A percentile compares a stretch with the other conserved stretches of the same genome.
phyloP scores from a whole-genome alignment of 1,140 invertebrate genomes.

The Branchinecta lynchi region DNA sequence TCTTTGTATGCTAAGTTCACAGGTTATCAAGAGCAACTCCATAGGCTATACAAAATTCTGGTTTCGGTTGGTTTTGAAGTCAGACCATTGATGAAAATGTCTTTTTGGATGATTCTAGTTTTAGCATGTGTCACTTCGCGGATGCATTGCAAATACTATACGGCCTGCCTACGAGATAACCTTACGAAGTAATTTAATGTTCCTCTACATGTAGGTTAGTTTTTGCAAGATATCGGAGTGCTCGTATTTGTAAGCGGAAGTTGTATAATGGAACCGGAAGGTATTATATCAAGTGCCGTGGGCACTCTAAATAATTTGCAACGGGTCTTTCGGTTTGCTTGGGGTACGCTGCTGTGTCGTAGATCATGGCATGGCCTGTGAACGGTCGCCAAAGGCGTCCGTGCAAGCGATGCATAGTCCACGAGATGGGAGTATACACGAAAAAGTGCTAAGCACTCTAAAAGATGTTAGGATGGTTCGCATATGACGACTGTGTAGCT shows the following conservation, averaged over 20 bases:
- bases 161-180: slow-evolving; percentile 4
- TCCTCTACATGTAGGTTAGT: slow-evolving; percentile 1
- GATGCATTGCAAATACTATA: neutral
- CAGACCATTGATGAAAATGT: neutral
- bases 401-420: neutral
- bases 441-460: slow-evolving; percentile 2
- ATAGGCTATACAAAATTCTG: neutral
- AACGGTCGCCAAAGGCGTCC: neutral
- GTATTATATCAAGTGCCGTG: slow-evolving; percentile 7
- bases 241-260: neutral
- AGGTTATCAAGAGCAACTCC: slow-evolving; percentile 6
- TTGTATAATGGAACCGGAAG: neutral
- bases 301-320: slow-evolving; percentile 9
- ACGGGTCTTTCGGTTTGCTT: slow-evolving; percentile 3
- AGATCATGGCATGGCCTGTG: neutral
- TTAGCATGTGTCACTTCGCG: neutral
- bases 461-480: neutral
- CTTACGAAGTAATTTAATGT: slow-evolving; percentile 7
- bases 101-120: neutral
- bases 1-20: neutral
- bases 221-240: slow-evolving; percentile 6
- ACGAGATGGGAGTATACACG: too few relatives aligned
- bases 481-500: too few relatives aligned
- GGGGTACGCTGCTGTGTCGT: neutral
- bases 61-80: neutral